A percentile compares a stretch with the other conserved stretches of the same genome.
Evolutionary conservation across 1,140 invertebrate species (phyloP).

Genomic region (Drosophila teissieri): DNA sequence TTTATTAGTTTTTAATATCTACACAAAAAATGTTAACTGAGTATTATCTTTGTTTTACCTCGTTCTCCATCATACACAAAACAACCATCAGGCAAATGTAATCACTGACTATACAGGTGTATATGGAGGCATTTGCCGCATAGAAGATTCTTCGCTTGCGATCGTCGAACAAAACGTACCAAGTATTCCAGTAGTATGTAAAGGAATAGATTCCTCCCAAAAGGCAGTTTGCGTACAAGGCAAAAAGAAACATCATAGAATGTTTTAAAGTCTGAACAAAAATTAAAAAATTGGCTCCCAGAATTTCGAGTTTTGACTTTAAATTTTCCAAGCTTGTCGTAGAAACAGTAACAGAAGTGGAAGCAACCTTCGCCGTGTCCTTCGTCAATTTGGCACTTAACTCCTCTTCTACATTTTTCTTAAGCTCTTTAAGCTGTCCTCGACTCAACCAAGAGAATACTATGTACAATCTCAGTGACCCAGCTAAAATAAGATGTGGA

Average conservation of each 20-base stretch:
- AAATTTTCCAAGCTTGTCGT: slow-evolving; percentile 13
- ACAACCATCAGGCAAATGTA: slow-evolving; percentile 54
- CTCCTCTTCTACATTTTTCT: slow-evolving; percentile 18
- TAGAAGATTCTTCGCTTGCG: slow-evolving; percentile 65
- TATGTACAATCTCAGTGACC: slow-evolving; percentile 57
- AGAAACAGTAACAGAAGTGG: slow-evolving; percentile 18
- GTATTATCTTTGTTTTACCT: slow-evolving; percentile 31
- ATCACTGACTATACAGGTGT: slow-evolving; percentile 68
- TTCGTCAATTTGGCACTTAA: slow-evolving; percentile 7
- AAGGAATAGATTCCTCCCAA: slow-evolving; percentile 52
- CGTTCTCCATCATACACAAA: slow-evolving; percentile 36
- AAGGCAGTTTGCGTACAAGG: slow-evolving; percentile 67
- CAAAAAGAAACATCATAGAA: slow-evolving; percentile 58
- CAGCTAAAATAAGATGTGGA: slow-evolving; percentile 64
- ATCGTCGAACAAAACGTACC: slow-evolving; percentile 63
- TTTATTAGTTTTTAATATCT: background rate
- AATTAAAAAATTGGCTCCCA: slow-evolving; percentile 19
- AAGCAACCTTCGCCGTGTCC: slow-evolving; percentile 20
- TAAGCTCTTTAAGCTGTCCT: slow-evolving; percentile 27
- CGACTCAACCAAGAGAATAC: slow-evolving; percentile 50
- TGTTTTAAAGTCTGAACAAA: slow-evolving; percentile 39
- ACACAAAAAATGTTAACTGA: background rate
- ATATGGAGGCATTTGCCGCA: slow-evolving; percentile 68
- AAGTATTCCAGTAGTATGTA: slow-evolving; percentile 57
- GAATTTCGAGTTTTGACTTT: slow-evolving; percentile 31